Base-by-base conservation (phyloP, 1,140 invertebrate genomes). In the Calliopsis andreniformis region DNA sequence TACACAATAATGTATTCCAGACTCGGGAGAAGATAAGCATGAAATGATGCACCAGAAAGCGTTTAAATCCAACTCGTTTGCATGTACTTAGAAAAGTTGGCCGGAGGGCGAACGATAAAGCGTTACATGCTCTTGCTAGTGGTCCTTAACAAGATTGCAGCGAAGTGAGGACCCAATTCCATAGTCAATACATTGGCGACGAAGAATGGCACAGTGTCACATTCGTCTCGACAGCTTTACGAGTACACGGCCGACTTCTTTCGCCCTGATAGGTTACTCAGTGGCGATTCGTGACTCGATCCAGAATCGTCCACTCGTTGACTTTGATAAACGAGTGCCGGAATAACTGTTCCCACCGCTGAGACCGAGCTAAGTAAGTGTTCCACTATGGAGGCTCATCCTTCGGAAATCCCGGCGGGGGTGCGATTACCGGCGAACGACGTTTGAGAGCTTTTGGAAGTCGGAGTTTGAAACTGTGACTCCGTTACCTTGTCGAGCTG, bases 321-420 rank as follows among this genome's bases (percentile, higher is more conserved):
- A 84, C 80, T 84, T 84, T 84, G 81, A 84, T 71, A 84, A 83
- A 84, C 73, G 80, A 67, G 67, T 72, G 42, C n/a, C 12, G 28
- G 43, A 71, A 71, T 69, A 69, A 56, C 53, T 20, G 49, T 53
- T 39, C 25, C 20, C 16, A 20, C 18, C 53, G 53, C 28, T 35
- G 53, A 23, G 49, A 69, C 66, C 55, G 20, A 45, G 25, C 67
- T 70, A 43, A 70, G 67, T 58, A 43, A 70, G 67, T 58, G 59
- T 70, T 59, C 45, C 56, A 56, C n/a, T 20, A 30, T 3, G 35
- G 23, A 20, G 39, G 25, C 32, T 45, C 53, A 32, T 45, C 20
- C 28, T 28, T 23, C 42, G 45, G 43, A 53, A 70, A 56, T 62
- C 61, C 59, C 28, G 10, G 12, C 10, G 51, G 53, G 56, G 23